Evolutionary conservation across 2,888 invertebrate genomes (phyloP).

Genomic region (Laspeyria flexula): DNA sequence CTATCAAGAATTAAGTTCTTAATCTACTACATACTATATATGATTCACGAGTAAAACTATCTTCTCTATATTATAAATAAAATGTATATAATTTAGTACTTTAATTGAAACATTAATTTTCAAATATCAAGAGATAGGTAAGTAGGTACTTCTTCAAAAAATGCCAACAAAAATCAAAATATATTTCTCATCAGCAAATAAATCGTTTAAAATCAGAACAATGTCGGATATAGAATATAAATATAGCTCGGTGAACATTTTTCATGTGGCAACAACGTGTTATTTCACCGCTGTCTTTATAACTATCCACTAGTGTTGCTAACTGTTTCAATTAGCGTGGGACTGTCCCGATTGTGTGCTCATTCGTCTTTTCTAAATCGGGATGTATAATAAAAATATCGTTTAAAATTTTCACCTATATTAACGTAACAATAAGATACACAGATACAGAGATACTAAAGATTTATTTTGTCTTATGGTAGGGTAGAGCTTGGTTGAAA

Average conservation of each 20-base stretch:
- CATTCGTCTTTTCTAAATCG: background rate
- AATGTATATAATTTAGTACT: conserved; percentile 2
- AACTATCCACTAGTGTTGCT: background rate
- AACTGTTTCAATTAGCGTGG: background rate
- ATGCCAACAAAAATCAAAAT: conserved; percentile 20
- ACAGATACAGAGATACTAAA: too few relatives aligned
- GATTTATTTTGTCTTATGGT: too few relatives aligned
- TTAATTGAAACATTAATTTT: conserved; percentile 12
- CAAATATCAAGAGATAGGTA: conserved; percentile 2
- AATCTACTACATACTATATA: too few relatives aligned
- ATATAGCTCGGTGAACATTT: conserved; percentile 25
- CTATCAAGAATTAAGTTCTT: too few relatives aligned
- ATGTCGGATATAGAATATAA: conserved; percentile 12
- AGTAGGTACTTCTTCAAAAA: conserved; percentile 9
- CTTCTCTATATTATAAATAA: background rate
- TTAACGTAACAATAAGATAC: too few relatives aligned
- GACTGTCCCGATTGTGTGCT: background rate
- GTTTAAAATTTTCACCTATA: background rate
- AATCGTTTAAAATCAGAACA: conserved; percentile 25
- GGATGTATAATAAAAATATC: background rate
- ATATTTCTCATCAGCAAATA: conserved; percentile 34
- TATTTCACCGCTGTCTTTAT: conserved; percentile 13
- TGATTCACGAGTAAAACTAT: too few relatives aligned
- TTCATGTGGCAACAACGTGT: conserved; percentile 3
- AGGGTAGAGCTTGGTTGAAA: too few relatives aligned